phyloP scores from a whole-genome alignment of 30 jellyfish, hydroid and myxozoan species.

The Aurelia sp. region DNA sequence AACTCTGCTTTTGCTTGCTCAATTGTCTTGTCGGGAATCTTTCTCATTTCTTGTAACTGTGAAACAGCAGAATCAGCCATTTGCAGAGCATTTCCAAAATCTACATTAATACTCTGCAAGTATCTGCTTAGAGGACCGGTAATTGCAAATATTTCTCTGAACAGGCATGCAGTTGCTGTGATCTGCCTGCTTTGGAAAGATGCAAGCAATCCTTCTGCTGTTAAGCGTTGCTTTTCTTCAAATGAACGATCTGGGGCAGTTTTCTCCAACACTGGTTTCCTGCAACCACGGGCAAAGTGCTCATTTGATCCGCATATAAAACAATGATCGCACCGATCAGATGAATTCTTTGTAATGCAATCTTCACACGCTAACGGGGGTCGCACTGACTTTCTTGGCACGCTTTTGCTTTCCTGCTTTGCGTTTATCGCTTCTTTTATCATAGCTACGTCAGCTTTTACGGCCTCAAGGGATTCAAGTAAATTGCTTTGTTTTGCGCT shows the following conservation, averaged over 20 bases:
- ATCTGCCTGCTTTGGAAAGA: conserved; percentile 58
- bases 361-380: too few relatives aligned
- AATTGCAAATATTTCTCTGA: conserved; percentile 52
- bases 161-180: conserved; percentile 60
- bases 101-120: conserved; percentile 49
- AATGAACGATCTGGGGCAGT: conserved; percentile 20
- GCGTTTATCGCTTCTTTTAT: too few relatives aligned
- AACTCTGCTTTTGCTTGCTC: conserved; percentile 36
- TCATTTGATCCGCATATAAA: conserved; percentile 49
- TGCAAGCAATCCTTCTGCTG: conserved; percentile 63
- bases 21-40: conserved; percentile 22
- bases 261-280: conserved; percentile 30
- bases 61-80: conserved; percentile 47
- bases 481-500: too few relatives aligned
- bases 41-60: conserved; percentile 30
- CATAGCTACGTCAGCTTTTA: too few relatives aligned
- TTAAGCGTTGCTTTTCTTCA: conserved; percentile 55
- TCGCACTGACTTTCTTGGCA: too few relatives aligned
- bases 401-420: too few relatives aligned
- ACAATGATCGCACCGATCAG: too few relatives aligned
- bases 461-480: too few relatives aligned
- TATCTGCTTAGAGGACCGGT: conserved; percentile 64
- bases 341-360: too few relatives aligned
- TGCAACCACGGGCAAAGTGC: conserved; percentile 38
- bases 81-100: conserved; percentile 46